phyloP scores from a whole-genome alignment of 53 echinoderm and acorn worm species.

The Holothuria leucospilota region DNA sequence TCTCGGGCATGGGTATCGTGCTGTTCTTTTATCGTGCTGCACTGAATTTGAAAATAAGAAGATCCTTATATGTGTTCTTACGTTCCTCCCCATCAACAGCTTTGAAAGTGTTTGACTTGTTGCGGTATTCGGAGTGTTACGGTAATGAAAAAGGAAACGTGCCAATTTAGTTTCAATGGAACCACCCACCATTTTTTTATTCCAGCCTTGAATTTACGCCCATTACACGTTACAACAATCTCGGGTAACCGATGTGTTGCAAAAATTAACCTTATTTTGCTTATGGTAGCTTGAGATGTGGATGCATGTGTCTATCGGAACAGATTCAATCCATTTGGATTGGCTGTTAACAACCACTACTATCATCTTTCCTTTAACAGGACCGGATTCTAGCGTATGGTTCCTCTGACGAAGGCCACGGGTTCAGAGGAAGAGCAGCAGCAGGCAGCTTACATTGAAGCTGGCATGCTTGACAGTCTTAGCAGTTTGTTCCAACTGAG shows the following conservation, averaged over 20 bases:
- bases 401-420: constrained; percentile 57
- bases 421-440: constrained; percentile 48
- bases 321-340: constrained; percentile 59
- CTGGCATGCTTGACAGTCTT: not conserved
- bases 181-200: constrained; percentile 41
- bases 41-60: constrained; percentile 35
- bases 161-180: constrained; percentile 42
- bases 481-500: constrained; percentile 37
- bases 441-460: constrained; percentile 47
- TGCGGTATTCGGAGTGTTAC: constrained; percentile 48
- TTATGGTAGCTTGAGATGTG: constrained; percentile 28
- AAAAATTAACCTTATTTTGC: constrained; percentile 31
- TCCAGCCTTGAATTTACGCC: constrained; percentile 38
- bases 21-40: constrained; percentile 3
- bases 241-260: constrained; percentile 54
- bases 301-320: constrained; percentile 60
- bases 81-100: constrained; percentile 53
- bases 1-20: constrained; percentile 13
- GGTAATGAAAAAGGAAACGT: constrained; percentile 31
- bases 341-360: constrained; percentile 37
- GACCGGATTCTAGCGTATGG: constrained; percentile 56
- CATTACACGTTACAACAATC: constrained; percentile 57
- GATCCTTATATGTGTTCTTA: constrained; percentile 35
- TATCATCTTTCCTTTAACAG: constrained; percentile 20
- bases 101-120: constrained; percentile 41